Evolutionary conservation across 1,140 invertebrate genomes (phyloP).

Genomic region (Heliconius himera): DNA sequence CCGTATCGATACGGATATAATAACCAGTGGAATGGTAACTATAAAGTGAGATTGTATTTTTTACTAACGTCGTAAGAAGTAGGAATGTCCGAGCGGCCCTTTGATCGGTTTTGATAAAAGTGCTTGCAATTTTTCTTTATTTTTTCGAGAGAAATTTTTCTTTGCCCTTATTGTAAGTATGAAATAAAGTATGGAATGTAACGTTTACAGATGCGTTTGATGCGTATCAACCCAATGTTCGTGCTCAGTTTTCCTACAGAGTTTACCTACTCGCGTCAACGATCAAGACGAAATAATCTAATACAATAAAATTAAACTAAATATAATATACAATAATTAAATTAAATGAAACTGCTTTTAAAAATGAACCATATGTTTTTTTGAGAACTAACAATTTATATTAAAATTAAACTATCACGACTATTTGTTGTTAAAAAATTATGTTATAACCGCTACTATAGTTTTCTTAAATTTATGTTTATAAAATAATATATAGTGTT

Average conservation of each 20-base stretch:
- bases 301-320: not conserved
- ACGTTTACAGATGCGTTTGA: conserved; percentile 37
- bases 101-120: conserved; percentile 79
- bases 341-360: not conserved
- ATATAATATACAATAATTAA: no score
- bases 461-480: not conserved
- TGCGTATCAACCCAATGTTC: not conserved
- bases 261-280: not conserved
- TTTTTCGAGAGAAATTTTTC: conserved; percentile 63
- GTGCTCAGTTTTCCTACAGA: no score
- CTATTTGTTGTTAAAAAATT: not conserved
- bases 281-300: not conserved
- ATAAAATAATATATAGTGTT: conserved; percentile 50
- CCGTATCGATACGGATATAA: conserved; percentile 78
- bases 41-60: conserved; percentile 81
- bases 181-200: conserved; percentile 57
- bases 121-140: conserved; percentile 68
- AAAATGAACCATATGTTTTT: not conserved
- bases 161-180: conserved; percentile 56
- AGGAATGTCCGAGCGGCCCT: conserved; percentile 76
- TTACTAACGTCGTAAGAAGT: conserved; percentile 80
- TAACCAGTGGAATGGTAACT: conserved; percentile 81
- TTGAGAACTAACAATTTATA: not conserved
- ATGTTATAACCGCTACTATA: not conserved
- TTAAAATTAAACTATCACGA: not conserved